Percentiles rank a stretch among this genome's conserved stretches.
These are phyloP conservation scores for Hiodon alosoides DNA, from an alignment of 2,113 vertebrate genomes.

Conservation along the genomic window DNA sequence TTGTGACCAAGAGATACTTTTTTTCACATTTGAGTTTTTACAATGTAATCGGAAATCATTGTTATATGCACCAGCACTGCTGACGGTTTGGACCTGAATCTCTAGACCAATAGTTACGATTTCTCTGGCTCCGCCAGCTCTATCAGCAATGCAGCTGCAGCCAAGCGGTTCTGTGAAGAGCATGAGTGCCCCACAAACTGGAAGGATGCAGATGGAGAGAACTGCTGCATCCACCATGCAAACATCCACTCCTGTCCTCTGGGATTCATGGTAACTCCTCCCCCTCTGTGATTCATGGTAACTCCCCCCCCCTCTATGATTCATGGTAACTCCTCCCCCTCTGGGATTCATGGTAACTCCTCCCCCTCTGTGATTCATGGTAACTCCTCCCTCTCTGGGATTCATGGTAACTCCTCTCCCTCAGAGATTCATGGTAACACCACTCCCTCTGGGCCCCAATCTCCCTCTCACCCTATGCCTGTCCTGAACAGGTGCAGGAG, in stretches of 20 bases:
- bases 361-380: background rate
- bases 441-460: background rate
- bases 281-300: background rate
- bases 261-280: constrained; percentile 63
- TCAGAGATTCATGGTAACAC: background rate
- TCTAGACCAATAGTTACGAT: too few relatives aligned
- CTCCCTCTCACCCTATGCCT: background rate
- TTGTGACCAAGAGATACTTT: too few relatives aligned
- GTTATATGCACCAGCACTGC: background rate
- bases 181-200: constrained; percentile 68
- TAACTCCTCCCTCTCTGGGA: background rate
- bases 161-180: constrained; percentile 71
- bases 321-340: constrained; percentile 57
- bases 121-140: constrained; percentile 33
- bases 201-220: constrained; percentile 73
- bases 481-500: constrained; percentile 46
- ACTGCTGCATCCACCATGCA: constrained; percentile 77
- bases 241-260: constrained; percentile 81
- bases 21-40: too few relatives aligned
- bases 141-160: constrained; percentile 52
- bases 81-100: background rate
- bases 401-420: background rate
- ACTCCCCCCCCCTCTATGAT: constrained; percentile 70
- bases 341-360: background rate
- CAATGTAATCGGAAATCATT: too few relatives aligned